Evolutionary conservation across 2,888 invertebrate species (phyloP), one percentile per base, ranked within the genome.

Genomic region (Dichetophora obliterata): DNA sequence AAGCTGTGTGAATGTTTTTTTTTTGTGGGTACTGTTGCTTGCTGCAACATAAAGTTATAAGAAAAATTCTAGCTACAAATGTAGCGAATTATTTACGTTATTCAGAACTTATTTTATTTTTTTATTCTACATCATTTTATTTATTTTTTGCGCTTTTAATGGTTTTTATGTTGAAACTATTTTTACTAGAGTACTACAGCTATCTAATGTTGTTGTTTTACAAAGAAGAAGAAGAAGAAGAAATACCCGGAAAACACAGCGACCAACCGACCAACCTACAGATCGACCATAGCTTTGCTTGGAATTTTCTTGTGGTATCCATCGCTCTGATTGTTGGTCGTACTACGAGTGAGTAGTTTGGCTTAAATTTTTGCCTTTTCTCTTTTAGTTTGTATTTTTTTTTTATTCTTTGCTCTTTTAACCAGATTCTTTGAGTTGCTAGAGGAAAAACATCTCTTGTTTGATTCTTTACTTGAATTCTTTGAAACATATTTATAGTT

Each of bases 1-100:
- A 43, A 43, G 14, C 14, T 43, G 11, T 43, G 43, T 43, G 43
- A 43, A 43, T 43, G 11, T 43, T 14, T 43, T 43, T 11, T 43
- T 1, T 43, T 43, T 43, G 2, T n/a, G n/a, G n/a, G n/a, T 1
- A 43, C 22, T n/a, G 54, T 19, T 19, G 22, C 54, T 19, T 19
- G 8, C 22, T 54, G 19, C 19, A 54, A 43, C 11, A 37, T 43
- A 24, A 66, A 66, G 48, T 66, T 48, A 66, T 66, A 66, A 48
- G 43, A 54, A 54, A 19, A 54, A 19, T 19, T 22, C 37, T 14
- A 22, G 34, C 43, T 54, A 70, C 70, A 52, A 57, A 34, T 70
- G 70, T 52, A 57, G 34, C 70, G 22, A 70, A 70, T 70, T 70
- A 70, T 70, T 70, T 70, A 57, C 70, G 70, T 57, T 70, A 70